Base-by-base conservation (phyloP, 2,888 invertebrate species). In the Stenodera caucasica region DNA sequence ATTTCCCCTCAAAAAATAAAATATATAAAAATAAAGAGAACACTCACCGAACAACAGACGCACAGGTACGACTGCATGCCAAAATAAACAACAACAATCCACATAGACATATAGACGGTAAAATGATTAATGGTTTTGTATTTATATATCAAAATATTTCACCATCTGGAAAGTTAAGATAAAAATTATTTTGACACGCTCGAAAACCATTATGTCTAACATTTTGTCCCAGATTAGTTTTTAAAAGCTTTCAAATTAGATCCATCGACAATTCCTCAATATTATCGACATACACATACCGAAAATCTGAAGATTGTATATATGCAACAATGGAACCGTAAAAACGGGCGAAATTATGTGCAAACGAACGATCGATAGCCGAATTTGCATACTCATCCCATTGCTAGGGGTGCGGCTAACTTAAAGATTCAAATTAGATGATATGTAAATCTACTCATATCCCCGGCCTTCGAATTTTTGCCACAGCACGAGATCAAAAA, bases 151-250 rank as follows among this genome's bases (percentile, higher is more conserved):
- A 72, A 72, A 75, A 74, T 74, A 75, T 75, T 76, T 76, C 71
- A 71, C 74, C 75, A 75, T 73, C 75, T 75, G 75, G 76, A 75
- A 76, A 74, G 70, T 67, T 70, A 65, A 69, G 75, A 75, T 75
- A 75, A 74, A 72, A 69, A 70, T 67, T 67, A 66, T 67, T 66
- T 63, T 61, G 55, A 45, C 57, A 53, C 29, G 18, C 56, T 37
- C 18, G 54, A 37, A 37, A 29, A 54, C 37, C 51, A 37, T 58
- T 54, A 53, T 58, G 30, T 32, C 52, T 33, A 52, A 14, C 2
- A 52, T 52, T 52, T n/a, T n/a, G 52, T 52, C 52, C 30, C 18
- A 52, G 32, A 52, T 52, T 33, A 52, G 52, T 18, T 18, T 45
- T 37, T 21, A 45, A 45, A 45, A 21, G 45, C 21, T 21, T 21